These are phyloP conservation scores for Heterodera schachtii DNA, from an alignment of 1,140 invertebrate species.

Conservation along the genomic window DNA sequence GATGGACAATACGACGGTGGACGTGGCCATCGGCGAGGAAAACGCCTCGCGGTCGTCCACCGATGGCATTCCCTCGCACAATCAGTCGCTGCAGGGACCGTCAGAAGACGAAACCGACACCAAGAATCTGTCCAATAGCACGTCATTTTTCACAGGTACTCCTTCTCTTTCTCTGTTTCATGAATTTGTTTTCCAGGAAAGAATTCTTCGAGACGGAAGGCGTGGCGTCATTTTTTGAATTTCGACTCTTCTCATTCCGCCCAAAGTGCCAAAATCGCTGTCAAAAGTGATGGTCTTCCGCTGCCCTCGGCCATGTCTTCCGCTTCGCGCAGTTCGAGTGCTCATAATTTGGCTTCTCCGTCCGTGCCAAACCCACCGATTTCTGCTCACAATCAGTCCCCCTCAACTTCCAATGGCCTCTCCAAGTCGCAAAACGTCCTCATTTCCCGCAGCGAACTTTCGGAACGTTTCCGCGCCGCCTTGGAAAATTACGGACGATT, in stretches of 20 bases:
- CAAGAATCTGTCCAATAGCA: not conserved
- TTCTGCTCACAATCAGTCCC: not conserved
- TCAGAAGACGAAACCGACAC: not conserved
- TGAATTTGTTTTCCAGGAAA: not conserved
- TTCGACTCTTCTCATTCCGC: not conserved
- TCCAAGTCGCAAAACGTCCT: constrained; percentile 6
- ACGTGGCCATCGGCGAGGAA: not conserved
- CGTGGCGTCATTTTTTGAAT: constrained; percentile 10
- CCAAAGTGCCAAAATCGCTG: not conserved
- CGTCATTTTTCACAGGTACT: not conserved
- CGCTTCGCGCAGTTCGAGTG: constrained; percentile 12
- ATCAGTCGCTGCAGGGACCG: not conserved
- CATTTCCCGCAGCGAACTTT: constrained; percentile 46
- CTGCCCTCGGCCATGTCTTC: constrained; percentile 14
- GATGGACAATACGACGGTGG: not conserved
- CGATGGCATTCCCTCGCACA: not conserved
- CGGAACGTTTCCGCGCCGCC: constrained; percentile 50
- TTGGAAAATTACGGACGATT: constrained; percentile 60
- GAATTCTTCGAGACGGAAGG: not conserved
- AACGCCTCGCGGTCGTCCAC: not conserved
- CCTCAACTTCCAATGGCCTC: constrained; percentile 6
- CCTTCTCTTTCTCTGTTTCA: not conserved
- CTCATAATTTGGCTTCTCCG: constrained; percentile 16
- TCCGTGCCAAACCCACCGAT: not conserved
- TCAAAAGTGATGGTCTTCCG: not conserved